Evolutionary conservation across 2,888 invertebrate species (phyloP).

Genomic region (Liopterus haemorrhoidalis): DNA sequence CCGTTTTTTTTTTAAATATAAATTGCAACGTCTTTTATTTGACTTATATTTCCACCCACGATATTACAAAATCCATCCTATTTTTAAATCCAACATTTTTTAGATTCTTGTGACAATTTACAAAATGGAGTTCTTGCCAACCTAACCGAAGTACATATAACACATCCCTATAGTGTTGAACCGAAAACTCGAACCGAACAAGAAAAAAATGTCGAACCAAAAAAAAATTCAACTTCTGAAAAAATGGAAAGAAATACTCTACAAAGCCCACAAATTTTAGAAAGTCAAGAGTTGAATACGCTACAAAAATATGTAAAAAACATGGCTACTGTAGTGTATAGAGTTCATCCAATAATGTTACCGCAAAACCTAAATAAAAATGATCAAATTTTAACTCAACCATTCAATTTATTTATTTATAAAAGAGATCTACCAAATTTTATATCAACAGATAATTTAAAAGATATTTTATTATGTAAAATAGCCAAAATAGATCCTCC

Average conservation of each 20-base stretch:
- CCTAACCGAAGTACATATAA: constrained; percentile 49
- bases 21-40: too few relatives aligned
- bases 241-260: constrained; percentile 8
- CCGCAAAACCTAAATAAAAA: constrained; percentile 27
- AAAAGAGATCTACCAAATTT: constrained; percentile 34
- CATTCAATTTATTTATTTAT: constrained; percentile 44
- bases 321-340: constrained; percentile 14
- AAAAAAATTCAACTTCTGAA: neutral
- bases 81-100: too few relatives aligned
- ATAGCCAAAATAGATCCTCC: constrained; percentile 34
- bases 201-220: constrained; percentile 7
- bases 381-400: constrained; percentile 30
- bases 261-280: constrained; percentile 7
- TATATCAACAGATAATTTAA: constrained; percentile 11
- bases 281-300: constrained; percentile 11
- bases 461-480: constrained; percentile 31
- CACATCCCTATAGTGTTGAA: neutral
- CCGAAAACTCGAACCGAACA: constrained; percentile 10
- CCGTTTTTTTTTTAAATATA: too few relatives aligned
- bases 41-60: too few relatives aligned
- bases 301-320: constrained; percentile 20
- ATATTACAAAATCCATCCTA: too few relatives aligned
- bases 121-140: constrained; percentile 55
- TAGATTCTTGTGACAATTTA: too few relatives aligned
- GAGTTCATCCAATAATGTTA: constrained; percentile 28